Conservation (phyloP, 2,113 vertebrate genomes). For the Toxotes jaculatrix region DNA sequence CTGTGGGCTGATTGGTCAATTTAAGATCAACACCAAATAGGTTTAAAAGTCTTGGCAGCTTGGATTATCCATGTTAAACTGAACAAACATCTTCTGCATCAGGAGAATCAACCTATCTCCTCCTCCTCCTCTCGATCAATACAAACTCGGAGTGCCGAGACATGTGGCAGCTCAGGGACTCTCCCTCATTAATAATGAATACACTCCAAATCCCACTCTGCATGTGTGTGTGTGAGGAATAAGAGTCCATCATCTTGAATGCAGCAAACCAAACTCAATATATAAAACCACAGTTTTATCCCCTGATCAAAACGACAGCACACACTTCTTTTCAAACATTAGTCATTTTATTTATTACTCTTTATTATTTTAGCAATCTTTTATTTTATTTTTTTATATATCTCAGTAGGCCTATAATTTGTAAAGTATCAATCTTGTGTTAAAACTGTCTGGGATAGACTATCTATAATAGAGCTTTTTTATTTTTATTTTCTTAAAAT, state of each 20-base stretch:
- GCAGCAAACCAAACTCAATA: slow-evolving; percentile 15
- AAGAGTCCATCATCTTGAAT: slow-evolving; percentile 8
- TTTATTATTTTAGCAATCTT: slow-evolving; percentile 91
- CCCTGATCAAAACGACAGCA: slow-evolving; percentile 70
- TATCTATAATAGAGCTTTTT: slow-evolving; percentile 77
- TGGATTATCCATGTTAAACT: not conserved
- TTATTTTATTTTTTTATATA: slow-evolving; percentile 60
- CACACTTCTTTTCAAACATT: slow-evolving; percentile 91
- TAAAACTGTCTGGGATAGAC: slow-evolving; percentile 88
- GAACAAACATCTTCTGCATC: slow-evolving; percentile 8
- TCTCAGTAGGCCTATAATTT: slow-evolving; percentile 71
- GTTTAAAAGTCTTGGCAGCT: not conserved
- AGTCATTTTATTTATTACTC: slow-evolving; percentile 94
- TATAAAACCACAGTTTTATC: not conserved
- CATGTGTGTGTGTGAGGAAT: slow-evolving; percentile 6
- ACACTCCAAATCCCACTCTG: not conserved
- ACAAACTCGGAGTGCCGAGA: slow-evolving; percentile 57
- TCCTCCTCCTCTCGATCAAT: slow-evolving; percentile 56
- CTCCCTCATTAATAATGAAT: slow-evolving; percentile 78
- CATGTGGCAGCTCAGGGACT: slow-evolving; percentile 61
- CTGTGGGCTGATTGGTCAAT: not conserved
- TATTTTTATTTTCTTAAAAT: slow-evolving; percentile 83
- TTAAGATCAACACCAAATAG: not conserved
- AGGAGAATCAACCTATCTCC: not conserved
- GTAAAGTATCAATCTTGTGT: slow-evolving; percentile 89